A percentile compares a stretch with the other conserved stretches of the same genome.
Evolutionary conservation across 2,113 vertebrate genomes (phyloP).

Genomic region (Platysteira castanea): DNA sequence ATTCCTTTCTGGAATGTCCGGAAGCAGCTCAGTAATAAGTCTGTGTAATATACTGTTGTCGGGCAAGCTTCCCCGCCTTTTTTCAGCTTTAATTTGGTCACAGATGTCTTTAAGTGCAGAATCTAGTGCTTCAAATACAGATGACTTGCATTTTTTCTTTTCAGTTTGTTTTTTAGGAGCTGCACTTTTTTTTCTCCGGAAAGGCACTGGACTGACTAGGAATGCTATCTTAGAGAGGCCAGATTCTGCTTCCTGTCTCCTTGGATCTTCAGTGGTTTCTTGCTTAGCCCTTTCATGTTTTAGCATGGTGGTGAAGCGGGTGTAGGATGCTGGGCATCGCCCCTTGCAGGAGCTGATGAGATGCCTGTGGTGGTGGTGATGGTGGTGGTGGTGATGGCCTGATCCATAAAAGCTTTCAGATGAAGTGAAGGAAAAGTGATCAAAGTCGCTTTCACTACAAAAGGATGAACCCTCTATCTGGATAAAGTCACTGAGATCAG

Average conservation of each 20-base stretch:
- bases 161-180: constrained; percentile 80
- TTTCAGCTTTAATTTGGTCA: constrained; percentile 93
- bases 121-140: constrained; percentile 92
- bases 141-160: constrained; percentile 83
- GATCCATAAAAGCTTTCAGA: constrained; percentile 91
- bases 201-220: constrained; percentile 98
- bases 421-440: constrained; percentile 92
- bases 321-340: constrained; percentile 92
- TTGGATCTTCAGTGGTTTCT: constrained; percentile 75
- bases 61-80: constrained; percentile 82
- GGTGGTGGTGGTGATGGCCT: constrained; percentile 83
- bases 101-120: constrained; percentile 94
- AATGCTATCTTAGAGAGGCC: constrained; percentile 95
- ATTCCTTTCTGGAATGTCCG: constrained; percentile 92
- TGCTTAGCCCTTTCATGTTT: constrained; percentile 91
- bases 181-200: constrained; percentile 90
- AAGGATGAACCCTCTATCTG: constrained; percentile 95
- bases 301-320: constrained; percentile 94
- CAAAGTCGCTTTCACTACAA: constrained; percentile 96
- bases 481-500: constrained; percentile 90
- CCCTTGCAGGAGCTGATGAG: constrained; percentile 95
- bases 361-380: constrained; percentile 85
- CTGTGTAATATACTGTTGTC: constrained; percentile 92
- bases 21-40: constrained; percentile 93
- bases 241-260: constrained; percentile 80